Evolutionary conservation across 2,113 vertebrate genomes (phyloP), one percentile per base, ranked within the genome.

Genomic region (Sisor rabdophorus): DNA sequence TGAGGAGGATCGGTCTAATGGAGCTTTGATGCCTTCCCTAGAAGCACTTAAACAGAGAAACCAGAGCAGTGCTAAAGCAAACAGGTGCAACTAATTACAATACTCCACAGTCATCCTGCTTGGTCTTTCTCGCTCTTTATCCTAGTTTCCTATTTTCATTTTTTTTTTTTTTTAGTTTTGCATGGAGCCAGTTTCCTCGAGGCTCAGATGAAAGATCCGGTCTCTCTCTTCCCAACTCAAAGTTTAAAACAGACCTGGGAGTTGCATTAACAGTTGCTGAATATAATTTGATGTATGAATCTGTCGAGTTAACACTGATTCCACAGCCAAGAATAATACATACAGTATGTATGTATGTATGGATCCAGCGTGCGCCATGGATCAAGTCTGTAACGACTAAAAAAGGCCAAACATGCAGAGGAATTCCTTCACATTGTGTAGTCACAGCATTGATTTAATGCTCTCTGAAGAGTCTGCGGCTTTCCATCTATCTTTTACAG

Each of bases 11-110:
- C 78, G 74, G 84, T 80, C 67, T 77, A 82, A 72, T 81, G 76
- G 77, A 79, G 81, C 90, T 92, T 92, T 93, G 90, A 92, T 90
- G 89, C 87, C 85, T 91, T 87, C 91, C 91, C 90, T 92, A 88
- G 90, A 89, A 87, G 87, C 81, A 85, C 88, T 91, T 91, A 89
- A 87, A 86, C 86, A 86, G 85, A 82, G 89, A 88, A 92, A 91
- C 89, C 84, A 81, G 90, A 91, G 87, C 87, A 81, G 86, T 83
- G 83, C 88, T 89, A 88, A 90, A 91, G 88, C 90, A 91, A 92
- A 91, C 92, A 92, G 91, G 91, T 93, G 91, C 90, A 91, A 89
- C 88, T 91, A 86, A 90, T 93, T 92, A 92, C 85, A 88, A 90
- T 86, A 85, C 83, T 86, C 87, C 73, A 83, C 84, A 87, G 83